Conservation (phyloP, 2,888 invertebrate genomes). For the Drosophila tripunctata region DNA sequence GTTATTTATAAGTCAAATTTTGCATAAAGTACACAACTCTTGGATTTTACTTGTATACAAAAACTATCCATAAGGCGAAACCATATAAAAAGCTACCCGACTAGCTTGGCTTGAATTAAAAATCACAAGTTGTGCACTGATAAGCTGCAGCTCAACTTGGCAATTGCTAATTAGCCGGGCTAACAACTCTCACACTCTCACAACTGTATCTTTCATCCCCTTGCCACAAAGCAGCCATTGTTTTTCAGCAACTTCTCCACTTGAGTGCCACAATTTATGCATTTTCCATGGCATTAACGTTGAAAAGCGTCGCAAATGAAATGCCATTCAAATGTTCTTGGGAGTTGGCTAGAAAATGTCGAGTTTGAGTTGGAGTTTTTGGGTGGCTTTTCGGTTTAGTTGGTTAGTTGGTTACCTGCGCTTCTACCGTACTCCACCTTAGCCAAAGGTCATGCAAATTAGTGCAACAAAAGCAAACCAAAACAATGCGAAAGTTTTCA, state of each 20-base stretch:
- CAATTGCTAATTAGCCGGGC: slow-evolving; percentile 52
- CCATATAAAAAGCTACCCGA: neutral
- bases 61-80: neutral
- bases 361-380: slow-evolving; percentile 3
- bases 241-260: slow-evolving; percentile 56
- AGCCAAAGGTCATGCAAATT: slow-evolving; percentile 74
- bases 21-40: neutral
- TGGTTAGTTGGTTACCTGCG: slow-evolving; percentile 66
- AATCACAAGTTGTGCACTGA: slow-evolving; percentile 46
- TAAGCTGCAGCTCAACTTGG: slow-evolving; percentile 57
- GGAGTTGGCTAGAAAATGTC: neutral
- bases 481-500: slow-evolving; percentile 63
- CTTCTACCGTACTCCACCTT: slow-evolving; percentile 23
- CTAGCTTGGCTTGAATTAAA: neutral
- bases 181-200: slow-evolving; percentile 12
- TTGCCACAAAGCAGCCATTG: slow-evolving; percentile 39
- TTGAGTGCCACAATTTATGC: slow-evolving; percentile 72
- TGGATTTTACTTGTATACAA: no score
- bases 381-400: slow-evolving; percentile 31
- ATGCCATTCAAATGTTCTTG: slow-evolving; percentile 66
- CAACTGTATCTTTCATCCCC: neutral
- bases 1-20: neutral
- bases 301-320: slow-evolving; percentile 72
- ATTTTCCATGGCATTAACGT: slow-evolving; percentile 75
- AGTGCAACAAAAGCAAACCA: slow-evolving; percentile 54